Base-by-base conservation (phyloP, 2,888 invertebrate genomes). In the Fragum whitleyi region DNA sequence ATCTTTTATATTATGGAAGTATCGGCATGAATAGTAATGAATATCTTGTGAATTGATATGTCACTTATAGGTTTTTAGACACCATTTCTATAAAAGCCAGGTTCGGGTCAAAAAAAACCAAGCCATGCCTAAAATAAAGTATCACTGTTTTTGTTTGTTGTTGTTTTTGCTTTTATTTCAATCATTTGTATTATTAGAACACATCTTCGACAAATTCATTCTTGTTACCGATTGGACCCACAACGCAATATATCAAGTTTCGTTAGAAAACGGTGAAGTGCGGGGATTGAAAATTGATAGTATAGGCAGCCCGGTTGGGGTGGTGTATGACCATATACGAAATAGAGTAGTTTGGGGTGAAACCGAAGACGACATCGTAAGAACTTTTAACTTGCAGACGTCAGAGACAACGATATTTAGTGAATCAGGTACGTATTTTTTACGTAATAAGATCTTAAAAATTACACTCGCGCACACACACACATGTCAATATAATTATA, bases 211-310 rank as follows among this genome's bases (percentile, higher is more conserved):
- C 61, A 75, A 78, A 26, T 77, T 78, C 32, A 29, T 80, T 5
- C 23, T 77, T 1, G 73, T 83, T 16, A 70, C 80, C 19, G 83
- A 83, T 47, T 83, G 80, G 83, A 75, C 80, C 2, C 83, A 83
- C 32, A 73, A 80, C 51, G 71, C 78, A 36, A 75, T 83, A 23
- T 83, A 80, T 32, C 77, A 77, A 53, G 70, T 78, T 19, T 79
- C 83, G 5, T 42, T 83, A n/a, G 74, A 59, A 28, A 62, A 21
- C 32, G 51, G 61, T 26, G 74, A 74, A 23, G 74, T 75, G 16
- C 53, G 32, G 16, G 83, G 73, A 19, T 23, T 83, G 19, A 77
- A 72, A 21, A 57, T 61, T 21, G 23, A 59, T 1, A 72, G 32
- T 11, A 47, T 53, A 19, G 69, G 72, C 26, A 77, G 71, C 29